Percentiles rank a stretch among this genome's conserved stretches.
Evolutionary conservation across 64 coral and sea anemone species (phyloP).

Genomic region (Acropora tenuis): DNA sequence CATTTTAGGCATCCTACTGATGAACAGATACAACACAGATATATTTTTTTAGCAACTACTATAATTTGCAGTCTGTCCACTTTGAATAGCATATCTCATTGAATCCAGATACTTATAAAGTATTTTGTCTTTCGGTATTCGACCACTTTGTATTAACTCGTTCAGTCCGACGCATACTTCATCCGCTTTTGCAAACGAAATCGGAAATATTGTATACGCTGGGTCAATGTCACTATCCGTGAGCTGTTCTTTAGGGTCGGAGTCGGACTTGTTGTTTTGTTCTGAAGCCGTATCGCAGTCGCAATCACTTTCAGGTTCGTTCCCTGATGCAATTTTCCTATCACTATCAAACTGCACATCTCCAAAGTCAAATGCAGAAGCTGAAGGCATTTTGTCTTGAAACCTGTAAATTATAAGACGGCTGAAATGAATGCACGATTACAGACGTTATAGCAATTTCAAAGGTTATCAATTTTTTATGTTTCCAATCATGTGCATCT

Average conservation of each 20-base stretch:
- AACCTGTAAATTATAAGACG: slow-evolving; percentile 7
- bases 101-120: slow-evolving; percentile 76
- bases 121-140: slow-evolving; percentile 78
- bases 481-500: not conserved
- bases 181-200: slow-evolving; percentile 57
- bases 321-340: slow-evolving; percentile 5
- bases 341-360: slow-evolving; percentile 25
- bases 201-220: slow-evolving; percentile 44
- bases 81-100: slow-evolving; percentile 44
- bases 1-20: too few species aligned
- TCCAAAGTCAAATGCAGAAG: slow-evolving; percentile 7
- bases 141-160: slow-evolving; percentile 48
- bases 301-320: not conserved
- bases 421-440: too few species aligned
- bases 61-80: too few species aligned
- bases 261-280: slow-evolving; percentile 1
- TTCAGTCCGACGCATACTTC: slow-evolving; percentile 72
- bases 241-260: not conserved
- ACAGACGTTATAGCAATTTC: not conserved
- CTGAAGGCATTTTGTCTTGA: slow-evolving; percentile 1
- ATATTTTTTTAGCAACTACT: too few species aligned
- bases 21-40: too few species aligned
- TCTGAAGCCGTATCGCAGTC: slow-evolving; percentile 23
- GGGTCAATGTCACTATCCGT: slow-evolving; percentile 59
- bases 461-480: not conserved